phyloP scores from a whole-genome alignment of 2,113 vertebrate genomes.

The Tursiops truncatus region DNA sequence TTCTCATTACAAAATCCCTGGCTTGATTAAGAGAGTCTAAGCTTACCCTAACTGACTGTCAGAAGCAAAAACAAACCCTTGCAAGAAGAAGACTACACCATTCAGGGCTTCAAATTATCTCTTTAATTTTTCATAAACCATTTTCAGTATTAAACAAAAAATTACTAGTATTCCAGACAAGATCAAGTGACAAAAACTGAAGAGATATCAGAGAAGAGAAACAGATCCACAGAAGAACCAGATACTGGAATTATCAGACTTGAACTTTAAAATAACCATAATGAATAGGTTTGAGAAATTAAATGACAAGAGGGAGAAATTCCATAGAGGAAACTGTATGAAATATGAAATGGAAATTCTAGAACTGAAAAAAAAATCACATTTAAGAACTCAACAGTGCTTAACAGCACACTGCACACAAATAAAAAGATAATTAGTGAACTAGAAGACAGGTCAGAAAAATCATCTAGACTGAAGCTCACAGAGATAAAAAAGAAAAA shows the following conservation, averaged over 20 bases:
- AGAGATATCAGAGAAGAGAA: background rate
- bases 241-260: background rate
- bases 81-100: background rate
- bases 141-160: background rate
- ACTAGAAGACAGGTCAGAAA: background rate
- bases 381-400: background rate
- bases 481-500: background rate
- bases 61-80: background rate
- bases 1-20: background rate
- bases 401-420: background rate
- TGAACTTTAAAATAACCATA: background rate
- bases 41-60: background rate
- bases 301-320: background rate
- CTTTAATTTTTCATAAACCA: background rate
- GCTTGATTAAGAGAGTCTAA: background rate
- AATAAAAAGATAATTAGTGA: background rate
- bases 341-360: background rate
- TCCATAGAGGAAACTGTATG: background rate
- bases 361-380: background rate
- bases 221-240: background rate
- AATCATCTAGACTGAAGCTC: background rate
- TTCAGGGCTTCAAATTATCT: background rate
- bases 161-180: background rate
- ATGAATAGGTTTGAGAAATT: background rate
- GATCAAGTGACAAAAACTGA: background rate